A percentile compares a stretch with the other conserved stretches of the same genome.
Evolutionary conservation across 2,888 invertebrate genomes (phyloP).

Genomic region (Cryptocheilus praepositus): DNA sequence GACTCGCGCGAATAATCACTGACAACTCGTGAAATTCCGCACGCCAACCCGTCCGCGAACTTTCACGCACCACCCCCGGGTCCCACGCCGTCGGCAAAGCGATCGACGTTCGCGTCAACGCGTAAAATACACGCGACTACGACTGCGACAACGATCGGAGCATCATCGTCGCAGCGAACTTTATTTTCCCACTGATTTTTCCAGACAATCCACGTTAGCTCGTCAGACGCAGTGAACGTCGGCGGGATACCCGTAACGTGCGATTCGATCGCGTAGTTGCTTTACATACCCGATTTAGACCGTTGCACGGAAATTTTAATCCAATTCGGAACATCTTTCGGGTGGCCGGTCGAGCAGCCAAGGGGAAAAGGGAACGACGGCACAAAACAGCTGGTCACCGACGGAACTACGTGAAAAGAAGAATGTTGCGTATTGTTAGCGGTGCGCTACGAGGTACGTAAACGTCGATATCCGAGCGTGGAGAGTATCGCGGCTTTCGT

Average conservation of each 20-base stretch:
- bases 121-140: not conserved
- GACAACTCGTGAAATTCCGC: constrained; percentile 35
- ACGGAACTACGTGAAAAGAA: constrained; percentile 54
- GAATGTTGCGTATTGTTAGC: constrained; percentile 64
- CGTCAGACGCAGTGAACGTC: not conserved
- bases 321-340: constrained; percentile 74
- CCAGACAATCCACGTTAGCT: not conserved
- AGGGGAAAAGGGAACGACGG: constrained; percentile 66
- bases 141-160: not conserved
- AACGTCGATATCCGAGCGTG: not conserved
- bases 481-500: constrained; percentile 7
- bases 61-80: no score
- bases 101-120: no score
- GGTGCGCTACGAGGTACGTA: constrained; percentile 57
- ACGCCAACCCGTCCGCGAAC: not conserved
- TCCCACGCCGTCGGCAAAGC: no score
- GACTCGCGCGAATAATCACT: constrained; percentile 45
- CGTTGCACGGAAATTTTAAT: constrained; percentile 73
- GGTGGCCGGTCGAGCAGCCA: constrained; percentile 68
- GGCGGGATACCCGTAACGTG: not conserved
- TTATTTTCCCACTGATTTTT: not conserved
- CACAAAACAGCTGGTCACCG: constrained; percentile 67
- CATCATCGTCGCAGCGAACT: not conserved
- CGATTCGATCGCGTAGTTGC: constrained; percentile 30
- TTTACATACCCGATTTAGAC: constrained; percentile 70